Conservation (phyloP, 1,140 invertebrate species). For the Tetraneura akinire region DNA sequence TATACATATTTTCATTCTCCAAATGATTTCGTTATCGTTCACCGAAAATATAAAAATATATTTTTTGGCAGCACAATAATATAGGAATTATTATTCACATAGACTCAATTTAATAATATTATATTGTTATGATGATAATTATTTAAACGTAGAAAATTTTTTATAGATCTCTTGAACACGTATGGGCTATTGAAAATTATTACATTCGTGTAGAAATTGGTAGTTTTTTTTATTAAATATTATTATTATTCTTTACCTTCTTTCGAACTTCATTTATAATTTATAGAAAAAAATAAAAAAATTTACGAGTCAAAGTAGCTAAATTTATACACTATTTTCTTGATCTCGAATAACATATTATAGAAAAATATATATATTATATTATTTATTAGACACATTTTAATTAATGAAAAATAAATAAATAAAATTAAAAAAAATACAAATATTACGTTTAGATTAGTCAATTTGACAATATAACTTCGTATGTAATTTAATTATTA, state of each 20-base stretch:
- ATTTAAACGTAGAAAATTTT: conserved; percentile 29
- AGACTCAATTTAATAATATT: conserved; percentile 8
- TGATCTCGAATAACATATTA: conserved; percentile 11
- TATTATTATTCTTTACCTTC: not conserved
- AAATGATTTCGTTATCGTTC: too few relatives aligned
- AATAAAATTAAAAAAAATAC: too few relatives aligned
- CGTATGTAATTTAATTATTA: not conserved
- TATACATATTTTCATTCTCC: not conserved
- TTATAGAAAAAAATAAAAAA: not conserved
- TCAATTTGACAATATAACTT: too few relatives aligned
- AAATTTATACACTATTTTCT: conserved; percentile 13
- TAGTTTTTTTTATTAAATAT: conserved; percentile 17
- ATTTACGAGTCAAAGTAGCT: conserved; percentile 24
- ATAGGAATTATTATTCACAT: not conserved
- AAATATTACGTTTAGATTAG: too few relatives aligned
- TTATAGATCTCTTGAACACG: conserved; percentile 42
- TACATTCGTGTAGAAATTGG: not conserved
- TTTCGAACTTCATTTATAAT: not conserved
- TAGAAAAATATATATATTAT: not conserved
- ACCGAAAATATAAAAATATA: not conserved
- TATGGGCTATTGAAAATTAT: conserved; percentile 29
- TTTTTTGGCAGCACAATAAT: not conserved
- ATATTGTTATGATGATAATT: conserved; percentile 15
- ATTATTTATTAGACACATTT: not conserved
- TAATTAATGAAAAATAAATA: too few relatives aligned